Evolutionary conservation across 2,113 vertebrate species (phyloP), one percentile per base, ranked within the genome.

Genomic region (Grammomys surdaster): DNA sequence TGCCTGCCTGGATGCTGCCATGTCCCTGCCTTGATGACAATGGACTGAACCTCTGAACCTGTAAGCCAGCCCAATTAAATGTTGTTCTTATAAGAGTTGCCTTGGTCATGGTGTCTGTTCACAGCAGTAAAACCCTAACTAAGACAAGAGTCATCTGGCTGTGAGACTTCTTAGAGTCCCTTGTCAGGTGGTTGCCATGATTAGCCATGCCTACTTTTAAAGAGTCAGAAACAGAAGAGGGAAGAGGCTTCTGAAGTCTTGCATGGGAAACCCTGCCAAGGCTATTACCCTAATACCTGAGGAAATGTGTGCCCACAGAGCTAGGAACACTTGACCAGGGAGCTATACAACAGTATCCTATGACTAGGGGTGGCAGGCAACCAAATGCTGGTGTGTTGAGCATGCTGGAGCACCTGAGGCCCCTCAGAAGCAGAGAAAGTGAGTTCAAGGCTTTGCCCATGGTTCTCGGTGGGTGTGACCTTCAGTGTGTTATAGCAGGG

Each of bases 401-500:
- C 4, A 7, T 10, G 31, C 13, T 40, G 12, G 20, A 73, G 12
- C 73, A n/a, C 31, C 87, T 8, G 48, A 54, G 51, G n/a, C 7
- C 31, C 46, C 9, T 60, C 13, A 58, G 22, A 24, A 60, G 56
- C 1, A 31, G 69, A 89, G 84, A 31, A 36, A 75, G 20, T 20
- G 63, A 56, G 60, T 73, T 63, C 65, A 82, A 77, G 85, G 24
- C 17, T 58, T 65, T 51, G 63, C 11, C 73, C 20, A 40, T 28
- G 75, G 6, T 3, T 43, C 31, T 31, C 28, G 46, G 4, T 10
- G 9, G 51, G 13, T 9, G 19, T 46, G 19, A 72, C 12, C 56
- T 40, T 73, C 3, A 0, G 31, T 24, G 13, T 0, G 0, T 14
- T 4, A 10, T 10, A 56, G 20, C 31, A 24, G 31, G 26, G 19